Evolutionary conservation across 1,140 invertebrate species (phyloP).

Genomic region (Probaryconus sp.): DNA sequence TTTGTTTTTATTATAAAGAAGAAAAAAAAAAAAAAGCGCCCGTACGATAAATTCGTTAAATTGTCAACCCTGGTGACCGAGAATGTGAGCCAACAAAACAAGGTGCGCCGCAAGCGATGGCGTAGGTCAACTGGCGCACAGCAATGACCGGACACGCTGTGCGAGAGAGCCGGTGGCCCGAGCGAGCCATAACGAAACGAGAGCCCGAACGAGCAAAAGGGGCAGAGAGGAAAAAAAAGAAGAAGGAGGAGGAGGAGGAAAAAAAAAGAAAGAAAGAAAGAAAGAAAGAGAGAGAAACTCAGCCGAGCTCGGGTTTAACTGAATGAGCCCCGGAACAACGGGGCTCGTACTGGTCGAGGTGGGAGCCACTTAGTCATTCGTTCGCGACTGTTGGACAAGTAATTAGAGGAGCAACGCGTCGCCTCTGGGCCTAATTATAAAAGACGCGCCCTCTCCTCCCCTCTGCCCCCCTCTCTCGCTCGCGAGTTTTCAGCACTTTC

Average conservation of each 20-base stretch:
- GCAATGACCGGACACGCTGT: conserved; percentile 36
- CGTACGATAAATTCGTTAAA: conserved; percentile 3
- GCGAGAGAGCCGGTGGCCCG: not conserved
- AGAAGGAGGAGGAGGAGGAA: not conserved
- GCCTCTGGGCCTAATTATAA: conserved; percentile 77
- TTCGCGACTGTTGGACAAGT: conserved; percentile 73
- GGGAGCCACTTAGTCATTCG: conserved; percentile 70
- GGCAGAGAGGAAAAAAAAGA: not conserved
- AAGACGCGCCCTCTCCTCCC: conserved; percentile 48
- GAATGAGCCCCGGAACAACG: conserved; percentile 66
- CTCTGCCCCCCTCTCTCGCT: conserved; percentile 2
- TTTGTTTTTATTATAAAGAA: no score
- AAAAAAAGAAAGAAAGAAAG: conserved; percentile 1
- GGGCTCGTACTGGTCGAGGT: conserved; percentile 36
- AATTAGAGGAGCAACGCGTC: conserved; percentile 76
- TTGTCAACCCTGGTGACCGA: conserved; percentile 23
- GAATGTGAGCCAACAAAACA: conserved; percentile 21
- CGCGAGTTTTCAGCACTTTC: not conserved
- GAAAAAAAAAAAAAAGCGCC: no score
- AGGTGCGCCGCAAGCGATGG: no score
- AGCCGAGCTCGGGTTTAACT: conserved; percentile 57
- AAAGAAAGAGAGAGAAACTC: conserved; percentile 26
- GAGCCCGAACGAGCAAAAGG: not conserved
- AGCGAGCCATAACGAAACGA: conserved; percentile 15
- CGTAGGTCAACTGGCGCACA: no score